Evolutionary conservation across 2,113 vertebrate species (phyloP), one percentile per base, ranked within the genome.

Genomic region (Gymnocephalus cernua): DNA sequence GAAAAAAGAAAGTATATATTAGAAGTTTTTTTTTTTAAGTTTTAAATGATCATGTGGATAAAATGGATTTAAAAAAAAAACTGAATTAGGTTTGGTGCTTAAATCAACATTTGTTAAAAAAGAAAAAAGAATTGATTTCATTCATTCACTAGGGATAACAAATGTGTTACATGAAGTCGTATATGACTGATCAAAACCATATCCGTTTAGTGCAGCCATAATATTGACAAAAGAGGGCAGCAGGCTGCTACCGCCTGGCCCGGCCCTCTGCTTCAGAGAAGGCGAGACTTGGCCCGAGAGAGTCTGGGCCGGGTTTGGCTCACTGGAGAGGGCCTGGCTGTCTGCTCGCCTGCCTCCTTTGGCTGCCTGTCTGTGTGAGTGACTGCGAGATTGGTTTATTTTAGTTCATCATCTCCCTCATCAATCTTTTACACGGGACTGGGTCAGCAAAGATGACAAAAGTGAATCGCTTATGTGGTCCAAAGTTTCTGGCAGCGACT

Each of bases 391-490:
- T 93, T 88, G 88, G 93, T 94, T 94, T 94, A 92, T 93, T 94
- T 93, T 90, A 91, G 90, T 93, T 94, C 91, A 93, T 94, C 93
- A 90, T 92, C 87, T 89, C 85, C 79, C 90, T 93, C 92, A 94
- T 95, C 91, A 92, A 93, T 95, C 94, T 94, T 91, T 94, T 80
- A 85, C 89, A 90, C 90, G 86, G 87, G 91, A 94, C 92, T 79
- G 88, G 93, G 94, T 95, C 94, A 94, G 92, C 93, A 93, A 89
- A 93, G 89, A 91, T 86, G 92, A 93, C 91, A 93, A 92, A 93
- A 89, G 89, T 85, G 86, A 92, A 90, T 87, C 77, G 84, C 88
- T 90, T 89, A 90, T 92, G 93, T 84, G 93, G 93, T 93, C 88
- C 85, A 92, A 89, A 89, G 85, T 91, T 83, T 91, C 93, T 94